These are phyloP conservation scores for Drosophila antonietae DNA, from an alignment of 2,888 invertebrate genomes.

Conservation along the genomic window DNA sequence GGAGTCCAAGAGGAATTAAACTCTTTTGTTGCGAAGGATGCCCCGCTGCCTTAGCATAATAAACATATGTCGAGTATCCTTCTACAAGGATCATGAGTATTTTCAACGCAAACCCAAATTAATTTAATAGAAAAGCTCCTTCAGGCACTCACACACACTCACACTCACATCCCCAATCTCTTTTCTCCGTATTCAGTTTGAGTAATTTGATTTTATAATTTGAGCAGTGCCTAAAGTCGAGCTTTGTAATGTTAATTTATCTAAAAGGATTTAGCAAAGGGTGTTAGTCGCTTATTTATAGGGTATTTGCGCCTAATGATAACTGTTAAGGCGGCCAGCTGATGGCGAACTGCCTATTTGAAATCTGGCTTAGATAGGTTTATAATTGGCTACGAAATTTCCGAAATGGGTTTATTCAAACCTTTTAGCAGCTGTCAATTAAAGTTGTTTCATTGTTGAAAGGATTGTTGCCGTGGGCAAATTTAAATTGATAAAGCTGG, in stretches of 20 bases:
- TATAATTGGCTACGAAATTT: slow-evolving; percentile 5
- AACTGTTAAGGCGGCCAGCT: not conserved
- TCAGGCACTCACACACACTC: not conserved
- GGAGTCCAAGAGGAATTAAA: slow-evolving; percentile 26
- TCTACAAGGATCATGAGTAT: slow-evolving; percentile 39
- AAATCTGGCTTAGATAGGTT: not conserved
- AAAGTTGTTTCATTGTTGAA: not conserved
- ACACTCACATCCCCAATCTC: not conserved
- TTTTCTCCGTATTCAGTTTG: slow-evolving; percentile 17
- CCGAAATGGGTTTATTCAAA: not conserved
- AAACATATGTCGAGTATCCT: slow-evolving; percentile 45
- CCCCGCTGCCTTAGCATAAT: slow-evolving; percentile 58
- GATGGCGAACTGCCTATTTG: not conserved
- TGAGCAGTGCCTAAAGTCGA: slow-evolving; percentile 22
- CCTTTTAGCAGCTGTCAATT: not conserved
- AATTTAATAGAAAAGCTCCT: slow-evolving; percentile 41
- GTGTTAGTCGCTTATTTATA: not conserved
- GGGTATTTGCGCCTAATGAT: not conserved
- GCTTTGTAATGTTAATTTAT: slow-evolving; percentile 45
- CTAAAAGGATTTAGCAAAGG: slow-evolving; percentile 34
- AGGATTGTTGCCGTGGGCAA: no score
- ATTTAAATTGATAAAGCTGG: no score
- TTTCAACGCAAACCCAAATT: slow-evolving; percentile 17
- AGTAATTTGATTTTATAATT: slow-evolving; percentile 28
- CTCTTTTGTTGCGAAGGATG: slow-evolving; percentile 48